phyloP scores from a whole-genome alignment of 30 jellyfish, hydroid and myxozoan species.

The Pseudorhiza aurosa region DNA sequence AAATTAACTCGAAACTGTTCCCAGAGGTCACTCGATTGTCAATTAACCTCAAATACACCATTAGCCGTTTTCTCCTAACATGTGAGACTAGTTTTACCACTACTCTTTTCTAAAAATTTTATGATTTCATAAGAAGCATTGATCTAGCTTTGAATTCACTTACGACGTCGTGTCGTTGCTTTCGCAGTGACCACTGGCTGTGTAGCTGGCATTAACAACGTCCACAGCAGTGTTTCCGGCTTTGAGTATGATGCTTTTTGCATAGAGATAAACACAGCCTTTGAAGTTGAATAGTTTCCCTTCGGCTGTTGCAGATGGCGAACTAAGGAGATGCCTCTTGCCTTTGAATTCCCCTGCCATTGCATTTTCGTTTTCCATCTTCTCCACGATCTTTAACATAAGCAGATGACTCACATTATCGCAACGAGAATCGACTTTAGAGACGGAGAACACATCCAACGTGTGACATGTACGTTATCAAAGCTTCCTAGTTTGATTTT shows the following conservation, averaged over 20 bases:
- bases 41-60: too few relatives aligned
- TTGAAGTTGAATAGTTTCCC: constrained; percentile 33
- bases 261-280: constrained; percentile 49
- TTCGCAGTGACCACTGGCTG: constrained; percentile 40
- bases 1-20: too few relatives aligned
- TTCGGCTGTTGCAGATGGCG: background rate
- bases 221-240: background rate
- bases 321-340: constrained; percentile 51
- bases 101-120: too few relatives aligned
- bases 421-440: background rate
- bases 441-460: background rate
- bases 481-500: too few relatives aligned
- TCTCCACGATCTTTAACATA: constrained; percentile 22
- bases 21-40: too few relatives aligned
- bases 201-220: background rate
- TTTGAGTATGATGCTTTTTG: constrained; percentile 18
- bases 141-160: too few relatives aligned
- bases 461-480: background rate
- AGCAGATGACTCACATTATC: background rate
- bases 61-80: too few relatives aligned
- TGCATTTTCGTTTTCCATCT: constrained; percentile 16
- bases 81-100: too few relatives aligned
- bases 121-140: too few relatives aligned
- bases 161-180: constrained; percentile 39
- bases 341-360: background rate